These are phyloP conservation scores for Suricata suricatta DNA, from an alignment of 2,113 vertebrate species.

Conservation along the genomic window DNA sequence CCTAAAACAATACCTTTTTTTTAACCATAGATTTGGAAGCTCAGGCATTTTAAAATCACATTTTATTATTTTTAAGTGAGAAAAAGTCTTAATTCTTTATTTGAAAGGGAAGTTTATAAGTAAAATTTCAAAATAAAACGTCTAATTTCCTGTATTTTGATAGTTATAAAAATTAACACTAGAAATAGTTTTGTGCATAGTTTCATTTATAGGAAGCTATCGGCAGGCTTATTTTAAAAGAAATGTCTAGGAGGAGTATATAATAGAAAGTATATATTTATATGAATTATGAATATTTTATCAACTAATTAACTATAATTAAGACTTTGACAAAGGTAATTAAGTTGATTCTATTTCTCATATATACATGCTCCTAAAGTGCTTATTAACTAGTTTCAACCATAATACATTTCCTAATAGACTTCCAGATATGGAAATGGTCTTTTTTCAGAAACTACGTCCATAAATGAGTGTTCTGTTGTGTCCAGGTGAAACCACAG, in stretches of 20 bases:
- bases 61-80: conserved; percentile 34
- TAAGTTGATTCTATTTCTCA: conserved; percentile 29
- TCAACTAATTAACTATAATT: conserved; percentile 57
- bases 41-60: not conserved
- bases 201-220: not conserved
- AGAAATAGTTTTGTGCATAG: not conserved
- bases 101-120: conserved; percentile 9
- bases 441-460: not conserved
- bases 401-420: not conserved
- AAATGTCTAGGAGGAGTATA: not conserved
- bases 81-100: not conserved
- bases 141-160: conserved; percentile 14
- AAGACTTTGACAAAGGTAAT: conserved; percentile 52
- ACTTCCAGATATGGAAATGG: not conserved
- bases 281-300: conserved; percentile 2
- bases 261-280: not conserved
- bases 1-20: not conserved
- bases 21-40: not conserved
- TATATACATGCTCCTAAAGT: conserved; percentile 30
- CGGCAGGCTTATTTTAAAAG: not conserved
- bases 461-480: not conserved
- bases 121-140: conserved; percentile 40
- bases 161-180: conserved; percentile 30
- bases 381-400: conserved; percentile 40
- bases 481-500: not conserved